A percentile compares a stretch with the other conserved stretches of the same genome.
Conservation (phyloP, 2,888 invertebrate species). For the Barypeithes pellucidus region DNA sequence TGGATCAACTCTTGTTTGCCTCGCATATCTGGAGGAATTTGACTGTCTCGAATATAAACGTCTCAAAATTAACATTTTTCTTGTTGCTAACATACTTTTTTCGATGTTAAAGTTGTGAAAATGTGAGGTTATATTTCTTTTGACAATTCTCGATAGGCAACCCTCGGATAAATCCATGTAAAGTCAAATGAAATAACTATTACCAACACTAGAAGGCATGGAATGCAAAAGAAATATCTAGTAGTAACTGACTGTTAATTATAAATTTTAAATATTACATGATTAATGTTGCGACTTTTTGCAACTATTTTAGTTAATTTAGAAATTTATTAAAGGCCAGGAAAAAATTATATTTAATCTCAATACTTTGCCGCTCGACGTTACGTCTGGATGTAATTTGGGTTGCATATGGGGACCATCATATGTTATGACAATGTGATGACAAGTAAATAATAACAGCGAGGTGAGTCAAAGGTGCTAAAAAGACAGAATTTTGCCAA, state of each 20-base stretch:
- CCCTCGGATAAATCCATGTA: no score
- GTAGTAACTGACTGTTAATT: no score
- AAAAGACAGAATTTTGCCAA: slow-evolving; percentile 17
- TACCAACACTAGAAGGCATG: no score
- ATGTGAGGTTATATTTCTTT: not conserved
- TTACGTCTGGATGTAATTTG: not conserved
- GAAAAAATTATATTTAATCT: not conserved
- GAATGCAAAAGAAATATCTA: no score
- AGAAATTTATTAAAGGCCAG: no score
- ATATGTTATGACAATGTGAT: slow-evolving; percentile 26
- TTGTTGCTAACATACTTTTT: no score
- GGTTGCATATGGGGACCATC: slow-evolving; percentile 2
- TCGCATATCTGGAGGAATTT: slow-evolving; percentile 1
- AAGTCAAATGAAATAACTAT: not conserved
- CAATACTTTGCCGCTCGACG: not conserved
- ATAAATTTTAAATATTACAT: no score
- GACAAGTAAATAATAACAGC: slow-evolving; percentile 41
- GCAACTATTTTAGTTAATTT: no score
- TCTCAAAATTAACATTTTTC: slow-evolving; percentile 42
- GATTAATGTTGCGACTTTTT: no score
- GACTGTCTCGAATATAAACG: slow-evolving; percentile 41
- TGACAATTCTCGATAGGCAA: not conserved
- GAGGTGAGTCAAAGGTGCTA: slow-evolving; percentile 21
- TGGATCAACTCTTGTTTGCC: slow-evolving; percentile 39
- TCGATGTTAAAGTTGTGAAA: not conserved